Evolutionary conservation across 35 echinoderm and acorn worm species (phyloP).

Genomic region (Strongylocentrotus purpuratus): DNA sequence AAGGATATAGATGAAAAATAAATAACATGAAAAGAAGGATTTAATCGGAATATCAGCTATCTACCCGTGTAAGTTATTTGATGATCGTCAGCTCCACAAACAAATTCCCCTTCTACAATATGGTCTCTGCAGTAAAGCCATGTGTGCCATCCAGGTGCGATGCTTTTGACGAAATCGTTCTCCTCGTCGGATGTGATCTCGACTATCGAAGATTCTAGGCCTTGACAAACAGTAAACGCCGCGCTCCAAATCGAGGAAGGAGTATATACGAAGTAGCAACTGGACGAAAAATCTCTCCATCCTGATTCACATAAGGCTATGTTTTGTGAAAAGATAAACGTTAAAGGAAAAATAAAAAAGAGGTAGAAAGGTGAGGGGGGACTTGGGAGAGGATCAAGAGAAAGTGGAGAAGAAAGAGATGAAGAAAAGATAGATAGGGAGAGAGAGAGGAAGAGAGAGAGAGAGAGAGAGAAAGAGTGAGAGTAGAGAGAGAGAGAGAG

Average conservation of each 20-base stretch:
- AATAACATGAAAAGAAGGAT: too few species aligned
- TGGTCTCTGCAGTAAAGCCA: constrained; percentile 15
- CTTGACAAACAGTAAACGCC: neutral
- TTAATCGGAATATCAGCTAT: neutral
- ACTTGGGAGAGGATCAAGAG: neutral
- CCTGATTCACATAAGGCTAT: neutral
- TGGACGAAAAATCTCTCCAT: constrained; percentile 1
- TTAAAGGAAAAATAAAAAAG: neutral
- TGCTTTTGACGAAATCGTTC: neutral
- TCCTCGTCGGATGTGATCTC: neutral
- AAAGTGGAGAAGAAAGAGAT: neutral
- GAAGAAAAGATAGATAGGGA: neutral
- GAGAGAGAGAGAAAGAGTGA: too few species aligned
- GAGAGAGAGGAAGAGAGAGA: neutral
- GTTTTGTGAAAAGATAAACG: neutral
- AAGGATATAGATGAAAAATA: too few species aligned
- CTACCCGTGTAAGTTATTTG: neutral
- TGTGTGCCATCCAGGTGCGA: neutral
- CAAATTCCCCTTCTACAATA: neutral
- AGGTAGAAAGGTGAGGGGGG: neutral
- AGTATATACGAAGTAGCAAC: neutral
- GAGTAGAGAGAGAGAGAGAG: neutral
- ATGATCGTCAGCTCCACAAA: neutral
- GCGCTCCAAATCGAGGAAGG: neutral
- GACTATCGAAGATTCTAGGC: neutral